Conservation (phyloP, 2,113 vertebrate genomes). For the Ardeotis arabs region DNA sequence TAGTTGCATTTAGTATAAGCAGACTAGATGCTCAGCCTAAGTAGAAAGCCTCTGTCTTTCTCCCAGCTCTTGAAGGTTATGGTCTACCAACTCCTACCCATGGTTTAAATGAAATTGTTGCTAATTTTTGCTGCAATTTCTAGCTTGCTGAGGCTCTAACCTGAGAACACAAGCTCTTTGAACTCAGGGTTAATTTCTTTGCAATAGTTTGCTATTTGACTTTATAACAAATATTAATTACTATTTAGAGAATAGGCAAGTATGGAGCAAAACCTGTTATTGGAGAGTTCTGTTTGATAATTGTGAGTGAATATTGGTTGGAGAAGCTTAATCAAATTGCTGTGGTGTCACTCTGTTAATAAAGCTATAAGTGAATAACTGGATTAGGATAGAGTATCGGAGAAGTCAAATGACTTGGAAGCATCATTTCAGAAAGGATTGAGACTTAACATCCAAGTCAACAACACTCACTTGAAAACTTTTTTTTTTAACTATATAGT, state of each 20-base stretch:
- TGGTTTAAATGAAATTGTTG: neutral
- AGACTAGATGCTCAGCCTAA: neutral
- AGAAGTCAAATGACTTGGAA: neutral
- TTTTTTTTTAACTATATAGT: neutral
- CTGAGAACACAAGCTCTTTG: neutral
- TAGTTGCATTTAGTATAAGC: neutral
- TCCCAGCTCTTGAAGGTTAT: neutral
- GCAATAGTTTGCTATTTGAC: neutral
- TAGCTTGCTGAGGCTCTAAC: neutral
- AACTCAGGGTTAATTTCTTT: neutral
- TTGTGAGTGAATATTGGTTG: neutral
- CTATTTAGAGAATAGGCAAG: neutral
- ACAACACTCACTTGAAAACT: neutral
- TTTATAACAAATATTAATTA: neutral
- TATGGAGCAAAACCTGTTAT: neutral
- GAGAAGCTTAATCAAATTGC: neutral
- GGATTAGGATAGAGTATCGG: neutral
- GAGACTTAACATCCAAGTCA: neutral
- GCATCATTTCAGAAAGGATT: neutral
- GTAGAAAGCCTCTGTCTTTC: neutral
- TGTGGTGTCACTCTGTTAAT: neutral
- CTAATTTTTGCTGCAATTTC: neutral
- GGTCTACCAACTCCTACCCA: neutral
- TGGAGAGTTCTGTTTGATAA: neutral
- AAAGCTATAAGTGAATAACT: neutral